Evolutionary conservation across 53 echinoderm and acorn worm genomes (phyloP).

Genomic region (Henricia sp.): DNA sequence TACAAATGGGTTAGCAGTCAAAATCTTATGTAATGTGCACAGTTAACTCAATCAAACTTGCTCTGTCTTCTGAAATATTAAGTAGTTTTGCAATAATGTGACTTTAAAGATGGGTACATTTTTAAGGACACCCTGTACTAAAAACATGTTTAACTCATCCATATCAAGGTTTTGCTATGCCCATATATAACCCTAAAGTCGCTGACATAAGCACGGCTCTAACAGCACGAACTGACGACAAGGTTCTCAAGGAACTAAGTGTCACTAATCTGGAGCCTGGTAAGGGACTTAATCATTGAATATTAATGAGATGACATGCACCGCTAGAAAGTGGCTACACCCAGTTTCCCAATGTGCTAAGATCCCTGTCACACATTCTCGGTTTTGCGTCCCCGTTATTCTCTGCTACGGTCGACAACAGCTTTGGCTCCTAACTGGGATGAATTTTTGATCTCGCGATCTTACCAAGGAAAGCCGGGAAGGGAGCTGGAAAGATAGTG

Average conservation of each 20-base stretch:
- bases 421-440: too few relatives aligned
- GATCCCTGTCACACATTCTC: too few relatives aligned
- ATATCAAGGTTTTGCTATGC: conserved; percentile 15
- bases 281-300: conserved; percentile 27
- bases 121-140: too few relatives aligned
- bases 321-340: neutral
- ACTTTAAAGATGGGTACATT: too few relatives aligned
- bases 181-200: conserved; percentile 9
- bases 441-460: too few relatives aligned
- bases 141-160: neutral
- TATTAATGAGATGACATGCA: conserved; percentile 24
- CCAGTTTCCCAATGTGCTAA: neutral
- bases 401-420: neutral
- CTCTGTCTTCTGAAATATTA: too few relatives aligned
- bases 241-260: conserved; percentile 23
- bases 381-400: neutral
- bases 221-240: conserved; percentile 11
- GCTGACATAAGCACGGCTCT: conserved; percentile 42
- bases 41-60: too few relatives aligned
- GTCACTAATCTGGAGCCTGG: conserved; percentile 30
- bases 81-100: too few relatives aligned
- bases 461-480: too few relatives aligned
- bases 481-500: too few relatives aligned
- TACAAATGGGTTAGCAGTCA: too few relatives aligned
- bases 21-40: too few relatives aligned